Evolutionary conservation across 2,797 vertebrate genomes (phyloP), one percentile per base, ranked within the genome.

Genomic region (Sebastes melanostomus): DNA sequence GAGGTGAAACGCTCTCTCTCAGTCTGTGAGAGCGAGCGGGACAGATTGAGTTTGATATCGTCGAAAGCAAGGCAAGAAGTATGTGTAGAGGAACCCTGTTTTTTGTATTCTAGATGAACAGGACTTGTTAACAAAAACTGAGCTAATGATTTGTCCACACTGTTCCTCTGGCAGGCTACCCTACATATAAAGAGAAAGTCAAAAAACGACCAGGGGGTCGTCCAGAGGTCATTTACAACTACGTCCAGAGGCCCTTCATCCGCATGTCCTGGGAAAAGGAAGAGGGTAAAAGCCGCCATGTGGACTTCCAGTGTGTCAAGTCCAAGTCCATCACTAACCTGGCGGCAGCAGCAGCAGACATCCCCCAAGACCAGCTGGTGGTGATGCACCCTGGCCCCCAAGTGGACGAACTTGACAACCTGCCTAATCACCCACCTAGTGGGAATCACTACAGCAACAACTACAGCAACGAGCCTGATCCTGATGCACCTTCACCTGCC

Each of bases 221-320:
- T 54, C 98, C 98, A 0, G 98, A 99, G 92, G 98, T 99, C 46
- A 99, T 99, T 88, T 99, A 99, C 92, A 99, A 99, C 94, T 99
- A 98, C 1, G 98, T 99, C 80, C 98, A 99, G 93, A 95, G 98
- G 86, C 98, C 98, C 0, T 99, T 99, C 89, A 99, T 99, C 93
- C 96, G 97, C 77, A 99, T 99, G 98, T 99, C 98, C 0, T 99
- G 98, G 98, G 98, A 99, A 92, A 99, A 99, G 82, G 98, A 99
- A 79, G 98, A 99, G 84, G 98, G 98, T 0, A 99, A 99, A 93
- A 99, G 98, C 66, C 96, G 97, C 25, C 98, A 99, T 0, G 98
- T 99, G 62, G 98, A 99, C 93, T 99, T 99, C 80, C 98, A 99
- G 91, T 99, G 98, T 0, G 98, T 99, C 11, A 99, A 99, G 89